phyloP scores from a whole-genome alignment of 2,797 vertebrate species.

The Rhinoraja longicauda region DNA sequence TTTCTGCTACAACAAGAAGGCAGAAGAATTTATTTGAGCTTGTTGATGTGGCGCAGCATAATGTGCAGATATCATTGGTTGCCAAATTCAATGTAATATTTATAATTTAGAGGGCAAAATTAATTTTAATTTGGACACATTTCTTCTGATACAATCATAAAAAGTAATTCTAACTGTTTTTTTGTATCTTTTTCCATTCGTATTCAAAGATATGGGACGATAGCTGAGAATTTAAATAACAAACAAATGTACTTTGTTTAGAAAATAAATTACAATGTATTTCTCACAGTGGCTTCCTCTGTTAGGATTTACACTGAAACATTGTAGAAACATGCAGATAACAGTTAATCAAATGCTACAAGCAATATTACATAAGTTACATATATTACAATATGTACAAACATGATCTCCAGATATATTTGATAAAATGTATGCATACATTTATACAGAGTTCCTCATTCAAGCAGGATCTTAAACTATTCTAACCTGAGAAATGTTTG shows the following conservation, averaged over 20 bases:
- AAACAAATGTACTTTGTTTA: too few species aligned
- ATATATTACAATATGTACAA: too few species aligned
- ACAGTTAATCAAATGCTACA: too few species aligned
- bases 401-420: neutral
- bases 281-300: too few species aligned
- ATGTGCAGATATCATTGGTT: neutral
- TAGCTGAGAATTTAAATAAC: too few species aligned
- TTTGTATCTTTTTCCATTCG: too few species aligned
- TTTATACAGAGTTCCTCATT: neutral
- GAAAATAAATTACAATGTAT: too few species aligned
- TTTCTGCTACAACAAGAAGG: neutral
- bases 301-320: too few species aligned
- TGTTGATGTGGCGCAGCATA: neutral
- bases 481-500: neutral
- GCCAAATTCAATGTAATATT: neutral
- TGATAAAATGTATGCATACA: neutral
- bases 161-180: neutral
- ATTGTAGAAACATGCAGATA: too few species aligned
- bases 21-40: neutral
- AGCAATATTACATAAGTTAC: too few species aligned
- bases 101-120: neutral
- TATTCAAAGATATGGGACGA: too few species aligned
- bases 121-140: neutral
- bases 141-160: neutral
- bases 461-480: neutral